These are phyloP conservation scores for Scortum barcoo DNA, from an alignment of 2,113 vertebrate genomes.

Conservation along the genomic window DNA sequence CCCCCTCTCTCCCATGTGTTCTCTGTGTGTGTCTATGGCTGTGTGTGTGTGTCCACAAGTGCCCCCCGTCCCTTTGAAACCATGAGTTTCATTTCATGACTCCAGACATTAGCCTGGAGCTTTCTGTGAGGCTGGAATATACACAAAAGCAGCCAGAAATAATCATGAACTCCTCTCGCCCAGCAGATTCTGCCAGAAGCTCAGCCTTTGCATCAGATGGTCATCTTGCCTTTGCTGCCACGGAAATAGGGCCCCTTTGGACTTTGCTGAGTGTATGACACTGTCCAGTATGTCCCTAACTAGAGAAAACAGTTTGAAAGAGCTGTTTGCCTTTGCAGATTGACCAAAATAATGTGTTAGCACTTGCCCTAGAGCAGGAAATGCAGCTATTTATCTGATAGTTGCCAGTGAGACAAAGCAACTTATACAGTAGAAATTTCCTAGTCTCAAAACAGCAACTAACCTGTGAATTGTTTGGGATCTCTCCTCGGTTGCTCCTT, in stretches of 20 bases:
- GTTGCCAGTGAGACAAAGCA: slow-evolving; percentile 9
- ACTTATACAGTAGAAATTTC: background rate
- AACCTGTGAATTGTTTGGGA: background rate
- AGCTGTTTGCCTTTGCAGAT: slow-evolving; percentile 15
- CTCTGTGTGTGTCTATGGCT: slow-evolving; percentile 8
- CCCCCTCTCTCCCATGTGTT: background rate
- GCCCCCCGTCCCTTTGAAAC: slow-evolving; percentile 32
- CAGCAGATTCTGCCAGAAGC: slow-evolving; percentile 22
- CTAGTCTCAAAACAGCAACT: background rate
- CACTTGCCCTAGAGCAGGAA: background rate
- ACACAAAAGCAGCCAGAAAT: slow-evolving; percentile 30
- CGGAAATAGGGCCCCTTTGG: slow-evolving; percentile 29
- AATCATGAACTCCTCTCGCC: slow-evolving; percentile 18
- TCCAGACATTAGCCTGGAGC: slow-evolving; percentile 31
- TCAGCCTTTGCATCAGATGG: slow-evolving; percentile 44
- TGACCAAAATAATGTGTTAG: slow-evolving; percentile 5
- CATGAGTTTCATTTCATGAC: slow-evolving; percentile 1
- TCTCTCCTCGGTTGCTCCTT: too few species aligned
- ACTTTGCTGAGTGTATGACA: slow-evolving; percentile 30
- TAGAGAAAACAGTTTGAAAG: slow-evolving; percentile 11
- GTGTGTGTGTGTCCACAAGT: background rate
- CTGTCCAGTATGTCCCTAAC: slow-evolving; percentile 29
- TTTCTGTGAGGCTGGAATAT: slow-evolving; percentile 14
- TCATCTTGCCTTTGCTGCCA: slow-evolving; percentile 8
- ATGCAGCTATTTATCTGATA: slow-evolving; percentile 1